These are phyloP conservation scores for Spinibarbus caldwelli DNA, from an alignment of 2,797 vertebrate species.

Conservation along the genomic window DNA sequence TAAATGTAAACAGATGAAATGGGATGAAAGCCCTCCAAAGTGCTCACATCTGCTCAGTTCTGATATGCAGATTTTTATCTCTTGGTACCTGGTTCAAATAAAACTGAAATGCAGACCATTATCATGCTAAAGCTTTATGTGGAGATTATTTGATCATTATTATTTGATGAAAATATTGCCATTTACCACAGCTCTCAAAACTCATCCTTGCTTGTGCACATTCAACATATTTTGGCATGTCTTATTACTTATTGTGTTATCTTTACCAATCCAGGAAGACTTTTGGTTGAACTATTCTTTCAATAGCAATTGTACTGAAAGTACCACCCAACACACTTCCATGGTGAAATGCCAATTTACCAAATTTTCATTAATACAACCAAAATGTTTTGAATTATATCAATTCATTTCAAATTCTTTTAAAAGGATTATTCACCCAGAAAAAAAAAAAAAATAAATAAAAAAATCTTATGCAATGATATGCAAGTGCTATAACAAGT, in stretches of 20 bases:
- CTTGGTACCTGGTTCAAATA: neutral
- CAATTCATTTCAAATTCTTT: no score
- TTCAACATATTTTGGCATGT: neutral
- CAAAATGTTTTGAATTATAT: no score
- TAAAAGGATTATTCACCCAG: no score
- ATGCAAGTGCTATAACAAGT: no score
- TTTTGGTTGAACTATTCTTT: no score
- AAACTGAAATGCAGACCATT: neutral
- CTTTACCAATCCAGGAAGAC: neutral
- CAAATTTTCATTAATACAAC: no score
- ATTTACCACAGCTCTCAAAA: neutral
- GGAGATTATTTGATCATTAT: neutral
- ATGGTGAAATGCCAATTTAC: no score
- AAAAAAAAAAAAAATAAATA: no score
- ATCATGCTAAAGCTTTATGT: neutral
- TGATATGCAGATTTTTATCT: conserved; percentile 6
- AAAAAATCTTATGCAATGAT: no score
- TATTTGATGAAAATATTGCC: neutral
- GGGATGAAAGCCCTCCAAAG: neutral
- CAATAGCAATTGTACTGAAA: no score
- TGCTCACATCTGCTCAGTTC: neutral
- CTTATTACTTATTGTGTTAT: neutral
- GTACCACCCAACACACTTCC: no score
- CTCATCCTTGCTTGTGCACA: neutral
- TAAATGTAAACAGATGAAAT: conserved; percentile 2